A percentile compares a stretch with the other conserved stretches of the same genome.
Conservation (phyloP, 2,888 invertebrate species). For the Yponomeuta malinellus region DNA sequence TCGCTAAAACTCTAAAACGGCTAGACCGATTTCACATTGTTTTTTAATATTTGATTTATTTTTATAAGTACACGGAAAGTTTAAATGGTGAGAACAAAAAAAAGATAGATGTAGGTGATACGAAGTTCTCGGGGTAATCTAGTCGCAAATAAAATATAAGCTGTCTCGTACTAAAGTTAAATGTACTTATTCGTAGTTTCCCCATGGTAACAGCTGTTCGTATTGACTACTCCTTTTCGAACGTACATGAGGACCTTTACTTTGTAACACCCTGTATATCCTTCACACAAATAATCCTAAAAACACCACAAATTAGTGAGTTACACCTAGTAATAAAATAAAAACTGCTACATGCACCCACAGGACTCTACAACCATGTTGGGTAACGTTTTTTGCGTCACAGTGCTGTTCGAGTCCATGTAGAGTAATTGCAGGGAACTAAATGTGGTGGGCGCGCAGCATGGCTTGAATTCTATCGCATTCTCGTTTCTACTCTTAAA, state of each 20-base stretch:
- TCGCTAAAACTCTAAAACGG: too few relatives aligned
- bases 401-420: constrained; percentile 85
- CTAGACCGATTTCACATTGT: too few relatives aligned
- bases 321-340: neutral
- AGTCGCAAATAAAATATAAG: too few relatives aligned
- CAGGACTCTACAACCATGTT: constrained; percentile 95
- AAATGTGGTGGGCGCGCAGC: constrained; percentile 90
- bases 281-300: neutral
- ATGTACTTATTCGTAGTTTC: too few relatives aligned
- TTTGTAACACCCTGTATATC: neutral
- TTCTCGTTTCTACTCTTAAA: constrained; percentile 56
- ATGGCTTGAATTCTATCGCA: constrained; percentile 83
- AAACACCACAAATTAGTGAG: neutral
- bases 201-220: neutral
- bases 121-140: too few relatives aligned
- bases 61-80: too few relatives aligned
- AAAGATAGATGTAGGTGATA: too few relatives aligned
- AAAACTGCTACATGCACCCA: constrained; percentile 84
- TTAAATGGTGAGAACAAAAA: too few relatives aligned
- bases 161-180: too few relatives aligned
- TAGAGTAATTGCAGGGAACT: constrained; percentile 87
- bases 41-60: too few relatives aligned
- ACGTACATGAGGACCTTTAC: neutral
- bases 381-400: constrained; percentile 86
- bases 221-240: neutral